phyloP scores from a whole-genome alignment of 2,797 vertebrate species.

The Vipera latastei region DNA sequence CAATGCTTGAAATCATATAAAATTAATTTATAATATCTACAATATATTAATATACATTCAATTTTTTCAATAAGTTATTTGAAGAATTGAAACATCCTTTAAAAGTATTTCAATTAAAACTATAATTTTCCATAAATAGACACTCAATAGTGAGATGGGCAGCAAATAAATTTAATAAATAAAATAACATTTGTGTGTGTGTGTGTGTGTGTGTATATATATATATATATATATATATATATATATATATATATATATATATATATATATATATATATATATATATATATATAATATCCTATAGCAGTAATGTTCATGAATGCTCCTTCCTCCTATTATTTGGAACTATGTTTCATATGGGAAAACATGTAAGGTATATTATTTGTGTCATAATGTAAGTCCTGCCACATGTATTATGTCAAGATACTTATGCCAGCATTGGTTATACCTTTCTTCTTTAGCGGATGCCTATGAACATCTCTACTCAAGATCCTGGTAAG shows the following conservation, averaged over 20 bases:
- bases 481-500: neutral
- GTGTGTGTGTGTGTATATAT: no score
- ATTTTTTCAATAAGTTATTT: neutral
- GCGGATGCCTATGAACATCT: neutral
- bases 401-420: neutral
- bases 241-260: no score
- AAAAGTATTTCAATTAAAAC: neutral
- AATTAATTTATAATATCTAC: neutral
- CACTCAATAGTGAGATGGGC: neutral
- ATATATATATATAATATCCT: neutral
- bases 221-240: no score
- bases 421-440: neutral
- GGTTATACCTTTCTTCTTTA: neutral
- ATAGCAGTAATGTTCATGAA: neutral
- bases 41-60: neutral
- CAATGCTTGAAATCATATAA: neutral
- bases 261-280: no score
- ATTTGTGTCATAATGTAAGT: neutral
- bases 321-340: neutral
- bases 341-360: neutral
- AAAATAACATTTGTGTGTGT: neutral
- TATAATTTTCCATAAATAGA: neutral
- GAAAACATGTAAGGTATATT: neutral
- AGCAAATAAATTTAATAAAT: neutral
- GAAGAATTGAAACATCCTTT: neutral